Conservation (phyloP, 2,888 invertebrate genomes). For the Athripsodes cinereus region DNA sequence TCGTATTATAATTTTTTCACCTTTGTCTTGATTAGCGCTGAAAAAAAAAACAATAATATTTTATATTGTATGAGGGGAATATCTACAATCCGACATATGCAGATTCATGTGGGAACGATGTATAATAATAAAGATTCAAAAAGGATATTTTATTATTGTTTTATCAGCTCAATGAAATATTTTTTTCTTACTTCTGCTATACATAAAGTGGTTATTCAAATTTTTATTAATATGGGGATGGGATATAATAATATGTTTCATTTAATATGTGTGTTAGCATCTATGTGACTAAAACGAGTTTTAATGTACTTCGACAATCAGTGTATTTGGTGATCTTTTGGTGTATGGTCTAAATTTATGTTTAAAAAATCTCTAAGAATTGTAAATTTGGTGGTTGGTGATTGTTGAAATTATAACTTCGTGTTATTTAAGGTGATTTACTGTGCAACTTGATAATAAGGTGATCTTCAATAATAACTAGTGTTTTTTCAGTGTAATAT, state of each 20-base stretch:
- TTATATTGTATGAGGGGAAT: slow-evolving; percentile 3
- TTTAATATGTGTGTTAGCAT: too few species aligned
- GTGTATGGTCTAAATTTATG: neutral
- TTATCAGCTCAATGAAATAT: neutral
- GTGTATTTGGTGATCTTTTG: neutral
- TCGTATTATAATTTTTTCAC: slow-evolving; percentile 10
- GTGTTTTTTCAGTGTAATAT: too few species aligned
- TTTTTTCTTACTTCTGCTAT: neutral
- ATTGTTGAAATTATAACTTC: too few species aligned
- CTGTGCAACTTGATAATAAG: too few species aligned
- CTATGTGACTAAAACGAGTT: neutral
- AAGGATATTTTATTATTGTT: slow-evolving; percentile 16
- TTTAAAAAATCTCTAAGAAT: too few species aligned
- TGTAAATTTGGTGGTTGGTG: too few species aligned
- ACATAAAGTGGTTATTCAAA: slow-evolving; percentile 16
- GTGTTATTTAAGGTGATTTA: too few species aligned
- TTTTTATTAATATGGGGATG: neutral
- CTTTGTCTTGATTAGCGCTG: slow-evolving; percentile 21
- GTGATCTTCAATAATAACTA: too few species aligned
- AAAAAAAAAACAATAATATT: slow-evolving; percentile 5
- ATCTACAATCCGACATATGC: neutral
- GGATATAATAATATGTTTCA: neutral
- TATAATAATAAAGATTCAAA: slow-evolving; percentile 6
- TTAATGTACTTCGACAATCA: neutral
- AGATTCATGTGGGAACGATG: slow-evolving; percentile 8